A percentile compares a stretch with the other conserved stretches of the same genome.
Evolutionary conservation across 2,113 vertebrate genomes (phyloP).

Genomic region (Hippolais icterina): DNA sequence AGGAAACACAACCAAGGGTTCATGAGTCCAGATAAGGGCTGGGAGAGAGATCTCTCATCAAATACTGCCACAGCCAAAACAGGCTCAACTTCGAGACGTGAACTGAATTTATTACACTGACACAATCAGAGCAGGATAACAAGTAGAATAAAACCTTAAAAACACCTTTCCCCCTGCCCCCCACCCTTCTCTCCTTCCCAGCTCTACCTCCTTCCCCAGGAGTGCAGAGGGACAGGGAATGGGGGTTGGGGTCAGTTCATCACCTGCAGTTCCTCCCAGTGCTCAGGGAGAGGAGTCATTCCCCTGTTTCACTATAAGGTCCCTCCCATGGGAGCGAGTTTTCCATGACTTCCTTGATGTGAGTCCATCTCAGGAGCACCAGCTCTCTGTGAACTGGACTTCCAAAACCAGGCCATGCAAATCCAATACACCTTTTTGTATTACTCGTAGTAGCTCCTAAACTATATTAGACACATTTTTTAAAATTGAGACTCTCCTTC

Average conservation of each 20-base stretch:
- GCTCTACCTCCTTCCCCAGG: not conserved
- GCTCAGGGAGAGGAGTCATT: not conserved
- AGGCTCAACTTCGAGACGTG: not conserved
- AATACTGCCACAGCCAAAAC: accelerated
- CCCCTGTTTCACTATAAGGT: not conserved
- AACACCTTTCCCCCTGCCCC: not conserved
- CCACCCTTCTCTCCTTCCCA: not conserved
- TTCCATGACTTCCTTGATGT: not conserved
- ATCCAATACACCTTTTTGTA: not conserved
- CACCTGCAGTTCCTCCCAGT: not conserved
- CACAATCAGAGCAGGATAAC: not conserved
- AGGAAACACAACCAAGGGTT: not conserved
- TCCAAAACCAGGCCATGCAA: not conserved
- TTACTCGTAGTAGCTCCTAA: not conserved
- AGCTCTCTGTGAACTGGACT: not conserved
- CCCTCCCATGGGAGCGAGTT: not conserved
- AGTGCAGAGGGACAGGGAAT: too few species aligned
- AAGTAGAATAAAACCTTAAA: not conserved
- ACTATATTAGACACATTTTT: not conserved
- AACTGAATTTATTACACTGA: not conserved
- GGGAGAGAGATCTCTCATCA: not conserved
- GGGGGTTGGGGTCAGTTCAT: not conserved
- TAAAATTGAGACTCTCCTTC: not conserved
- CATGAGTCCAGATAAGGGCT: too few species aligned
- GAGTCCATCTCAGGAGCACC: not conserved